phyloP scores from a whole-genome alignment of 2,888 invertebrate genomes.

The Bugula neritina region DNA sequence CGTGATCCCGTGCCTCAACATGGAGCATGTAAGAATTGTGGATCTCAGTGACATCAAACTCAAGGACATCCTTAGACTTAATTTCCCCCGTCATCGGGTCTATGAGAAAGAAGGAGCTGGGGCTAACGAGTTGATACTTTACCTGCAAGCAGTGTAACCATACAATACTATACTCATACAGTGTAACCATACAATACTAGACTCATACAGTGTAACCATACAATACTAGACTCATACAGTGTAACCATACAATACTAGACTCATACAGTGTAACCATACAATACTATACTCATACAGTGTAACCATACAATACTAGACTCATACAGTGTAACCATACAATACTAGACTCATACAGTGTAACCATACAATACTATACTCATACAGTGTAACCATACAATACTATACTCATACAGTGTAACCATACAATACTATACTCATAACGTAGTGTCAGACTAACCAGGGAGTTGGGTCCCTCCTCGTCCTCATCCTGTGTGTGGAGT shows the following conservation, averaged over 20 bases:
- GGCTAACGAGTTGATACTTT: constrained; percentile 1
- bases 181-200: background rate
- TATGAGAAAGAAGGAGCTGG: constrained; percentile 18
- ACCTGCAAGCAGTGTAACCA: background rate
- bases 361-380: background rate
- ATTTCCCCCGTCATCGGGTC: background rate
- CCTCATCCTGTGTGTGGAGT: constrained; percentile 76
- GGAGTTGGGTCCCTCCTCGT: constrained; percentile 57
- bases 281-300: background rate
- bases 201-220: background rate
- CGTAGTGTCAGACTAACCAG: background rate
- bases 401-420: background rate
- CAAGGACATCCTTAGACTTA: constrained; percentile 3
- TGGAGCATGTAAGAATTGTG: constrained; percentile 64
- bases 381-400: background rate
- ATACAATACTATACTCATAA: background rate
- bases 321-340: too few relatives aligned
- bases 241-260: background rate
- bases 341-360: background rate
- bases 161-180: background rate
- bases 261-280: too few relatives aligned
- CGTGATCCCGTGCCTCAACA: constrained; percentile 75
- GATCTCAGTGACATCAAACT: constrained; percentile 11
- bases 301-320: background rate
- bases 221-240: too few relatives aligned